phyloP scores from a whole-genome alignment of 1,140 invertebrate genomes.

The Melitaea cinxia region DNA sequence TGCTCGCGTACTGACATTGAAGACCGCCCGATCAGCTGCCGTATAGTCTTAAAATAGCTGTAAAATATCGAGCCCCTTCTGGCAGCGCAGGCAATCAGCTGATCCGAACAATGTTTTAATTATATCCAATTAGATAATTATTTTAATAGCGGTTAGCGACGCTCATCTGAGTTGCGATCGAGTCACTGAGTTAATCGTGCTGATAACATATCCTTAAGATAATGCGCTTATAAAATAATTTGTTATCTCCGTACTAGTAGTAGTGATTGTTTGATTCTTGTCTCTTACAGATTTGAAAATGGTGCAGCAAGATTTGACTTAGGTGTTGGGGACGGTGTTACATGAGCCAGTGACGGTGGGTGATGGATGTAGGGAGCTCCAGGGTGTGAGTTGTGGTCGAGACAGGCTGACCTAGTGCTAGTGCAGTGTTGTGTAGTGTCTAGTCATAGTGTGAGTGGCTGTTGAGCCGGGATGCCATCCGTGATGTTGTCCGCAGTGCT shows the following conservation, averaged over 20 bases:
- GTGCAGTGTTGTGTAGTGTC: conserved; percentile 76
- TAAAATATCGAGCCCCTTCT: conserved; percentile 77
- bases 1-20: conserved; percentile 73
- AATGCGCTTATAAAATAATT: conserved; percentile 47
- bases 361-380: conserved; percentile 68
- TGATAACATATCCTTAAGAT: conserved; percentile 56
- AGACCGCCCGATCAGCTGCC: conserved; percentile 70
- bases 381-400: conserved; percentile 64
- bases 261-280: conserved; percentile 51
- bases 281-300: conserved; percentile 79
- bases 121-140: conserved; percentile 75
- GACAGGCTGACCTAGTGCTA: conserved; percentile 55
- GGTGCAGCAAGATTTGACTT: conserved; percentile 82
- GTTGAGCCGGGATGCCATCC: conserved; percentile 75
- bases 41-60: conserved; percentile 77
- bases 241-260: conserved; percentile 46
- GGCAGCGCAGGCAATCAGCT: conserved; percentile 74
- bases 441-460: conserved; percentile 70
- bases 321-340: conserved; percentile 55
- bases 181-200: conserved; percentile 47
- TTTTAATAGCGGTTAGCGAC: conserved; percentile 39
- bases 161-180: conserved; percentile 42
- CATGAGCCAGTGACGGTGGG: conserved; percentile 44
- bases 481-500: conserved; percentile 83
- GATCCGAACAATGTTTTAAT: conserved; percentile 73